phyloP scores from a whole-genome alignment of 2,888 invertebrate genomes.

The Rambutsinella grinnellia region DNA sequence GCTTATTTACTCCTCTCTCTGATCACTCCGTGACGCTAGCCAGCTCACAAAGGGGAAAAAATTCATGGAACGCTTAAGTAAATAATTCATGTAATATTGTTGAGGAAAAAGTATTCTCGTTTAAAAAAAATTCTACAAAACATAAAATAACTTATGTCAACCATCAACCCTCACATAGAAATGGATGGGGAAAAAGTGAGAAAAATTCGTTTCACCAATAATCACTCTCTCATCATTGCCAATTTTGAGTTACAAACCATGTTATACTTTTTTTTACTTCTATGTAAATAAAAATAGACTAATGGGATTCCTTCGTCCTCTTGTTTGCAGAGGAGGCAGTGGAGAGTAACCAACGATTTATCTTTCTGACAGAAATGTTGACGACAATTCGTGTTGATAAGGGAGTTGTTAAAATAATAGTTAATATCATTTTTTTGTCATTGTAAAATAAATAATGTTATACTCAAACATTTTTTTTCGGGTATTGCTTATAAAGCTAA shows the following conservation, averaged over 20 bases:
- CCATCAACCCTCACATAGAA: too few species aligned
- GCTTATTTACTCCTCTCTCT: too few species aligned
- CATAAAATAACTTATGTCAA: too few species aligned
- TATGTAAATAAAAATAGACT: conserved; percentile 29
- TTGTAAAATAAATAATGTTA: too few species aligned
- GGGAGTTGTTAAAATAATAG: too few species aligned
- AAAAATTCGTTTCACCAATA: not conserved
- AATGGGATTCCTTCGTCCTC: not conserved
- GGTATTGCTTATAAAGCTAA: conserved; percentile 13
- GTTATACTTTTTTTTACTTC: not conserved
- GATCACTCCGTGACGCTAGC: not conserved
- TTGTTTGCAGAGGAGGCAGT: not conserved
- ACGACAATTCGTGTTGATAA: too few species aligned
- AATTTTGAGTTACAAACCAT: conserved; percentile 19
- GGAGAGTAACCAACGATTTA: not conserved
- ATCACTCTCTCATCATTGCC: not conserved
- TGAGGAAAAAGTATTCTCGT: not conserved
- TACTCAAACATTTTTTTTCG: too few species aligned
- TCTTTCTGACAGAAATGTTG: not conserved
- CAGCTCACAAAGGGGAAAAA: not conserved
- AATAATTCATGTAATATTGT: not conserved
- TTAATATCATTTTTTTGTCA: too few species aligned
- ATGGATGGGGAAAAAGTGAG: not conserved
- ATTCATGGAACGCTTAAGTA: not conserved
- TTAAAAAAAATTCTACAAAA: not conserved